These are phyloP conservation scores for Drosophila ananassae DNA, from an alignment of 1,140 invertebrate genomes.

Conservation along the genomic window DNA sequence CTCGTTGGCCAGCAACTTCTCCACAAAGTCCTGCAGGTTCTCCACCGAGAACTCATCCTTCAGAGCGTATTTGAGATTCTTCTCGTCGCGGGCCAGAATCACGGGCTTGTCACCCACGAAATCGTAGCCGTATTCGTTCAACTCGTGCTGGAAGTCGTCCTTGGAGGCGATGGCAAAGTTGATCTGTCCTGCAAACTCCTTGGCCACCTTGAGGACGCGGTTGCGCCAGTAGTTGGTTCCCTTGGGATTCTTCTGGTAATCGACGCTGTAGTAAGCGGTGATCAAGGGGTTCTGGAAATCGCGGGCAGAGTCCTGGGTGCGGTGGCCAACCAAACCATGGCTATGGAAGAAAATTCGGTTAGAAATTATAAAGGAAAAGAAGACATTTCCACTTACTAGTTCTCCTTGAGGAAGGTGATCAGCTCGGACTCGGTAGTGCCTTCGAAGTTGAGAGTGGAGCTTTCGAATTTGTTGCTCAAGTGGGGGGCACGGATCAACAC, in stretches of 20 bases:
- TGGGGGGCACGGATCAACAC: slow-evolving; percentile 95
- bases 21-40: slow-evolving; percentile 94
- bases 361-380: too few species aligned
- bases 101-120: slow-evolving; percentile 96
- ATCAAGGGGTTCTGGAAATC: slow-evolving; percentile 96
- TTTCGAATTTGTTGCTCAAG: slow-evolving; percentile 96
- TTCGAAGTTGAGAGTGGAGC: slow-evolving; percentile 89
- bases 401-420: slow-evolving; percentile 92
- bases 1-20: slow-evolving; percentile 92
- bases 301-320: slow-evolving; percentile 91
- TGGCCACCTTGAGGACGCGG: slow-evolving; percentile 96
- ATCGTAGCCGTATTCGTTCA: slow-evolving; percentile 97
- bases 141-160: slow-evolving; percentile 96
- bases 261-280: slow-evolving; percentile 96
- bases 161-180: slow-evolving; percentile 96
- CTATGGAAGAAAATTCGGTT: slow-evolving; percentile 85
- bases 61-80: slow-evolving; percentile 96
- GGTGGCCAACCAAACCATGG: slow-evolving; percentile 95
- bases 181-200: slow-evolving; percentile 91
- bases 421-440: slow-evolving; percentile 89
- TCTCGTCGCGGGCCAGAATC: slow-evolving; percentile 91
- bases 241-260: slow-evolving; percentile 98
- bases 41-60: slow-evolving; percentile 96
- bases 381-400: slow-evolving; percentile 90
- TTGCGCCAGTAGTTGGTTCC: slow-evolving; percentile 99